phyloP scores from a whole-genome alignment of 2,797 vertebrate species.

The Perodicticus potto region DNA sequence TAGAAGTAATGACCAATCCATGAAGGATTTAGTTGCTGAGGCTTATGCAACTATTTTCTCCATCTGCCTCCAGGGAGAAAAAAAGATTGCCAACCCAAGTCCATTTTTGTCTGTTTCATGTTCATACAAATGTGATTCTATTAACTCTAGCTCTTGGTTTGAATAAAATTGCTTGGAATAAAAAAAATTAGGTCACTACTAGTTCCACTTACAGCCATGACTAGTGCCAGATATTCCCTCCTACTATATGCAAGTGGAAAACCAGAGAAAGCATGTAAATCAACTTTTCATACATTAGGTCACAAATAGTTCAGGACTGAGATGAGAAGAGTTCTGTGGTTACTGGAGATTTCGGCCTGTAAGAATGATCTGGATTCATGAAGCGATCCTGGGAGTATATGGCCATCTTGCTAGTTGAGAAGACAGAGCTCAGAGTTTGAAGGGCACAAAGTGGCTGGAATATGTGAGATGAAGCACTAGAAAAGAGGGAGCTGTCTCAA shows the following conservation, averaged over 20 bases:
- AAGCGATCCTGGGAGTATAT: neutral
- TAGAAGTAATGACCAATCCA: neutral
- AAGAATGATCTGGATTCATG: neutral
- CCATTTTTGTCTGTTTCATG: slow-evolving; percentile 47
- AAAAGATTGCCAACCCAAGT: neutral
- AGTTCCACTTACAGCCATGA: neutral
- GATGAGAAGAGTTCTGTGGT: neutral
- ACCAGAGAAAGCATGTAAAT: neutral
- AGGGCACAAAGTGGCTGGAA: neutral
- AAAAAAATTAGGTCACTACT: neutral
- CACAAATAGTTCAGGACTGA: neutral
- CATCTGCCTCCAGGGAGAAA: neutral
- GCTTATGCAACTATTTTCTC: slow-evolving; percentile 24
- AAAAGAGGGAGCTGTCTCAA: neutral
- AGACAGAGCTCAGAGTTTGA: neutral
- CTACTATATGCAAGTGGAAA: neutral
- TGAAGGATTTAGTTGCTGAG: neutral
- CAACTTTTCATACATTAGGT: neutral
- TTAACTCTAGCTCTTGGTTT: slow-evolving; percentile 9
- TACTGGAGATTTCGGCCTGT: neutral
- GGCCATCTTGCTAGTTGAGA: neutral
- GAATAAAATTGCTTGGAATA: neutral
- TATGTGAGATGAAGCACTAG: neutral
- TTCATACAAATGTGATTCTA: neutral
- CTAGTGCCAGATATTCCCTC: neutral